Percentiles rank a stretch among this genome's conserved stretches.
Conservation (phyloP, 2,888 invertebrate genomes). For the Aquatica leii region DNA sequence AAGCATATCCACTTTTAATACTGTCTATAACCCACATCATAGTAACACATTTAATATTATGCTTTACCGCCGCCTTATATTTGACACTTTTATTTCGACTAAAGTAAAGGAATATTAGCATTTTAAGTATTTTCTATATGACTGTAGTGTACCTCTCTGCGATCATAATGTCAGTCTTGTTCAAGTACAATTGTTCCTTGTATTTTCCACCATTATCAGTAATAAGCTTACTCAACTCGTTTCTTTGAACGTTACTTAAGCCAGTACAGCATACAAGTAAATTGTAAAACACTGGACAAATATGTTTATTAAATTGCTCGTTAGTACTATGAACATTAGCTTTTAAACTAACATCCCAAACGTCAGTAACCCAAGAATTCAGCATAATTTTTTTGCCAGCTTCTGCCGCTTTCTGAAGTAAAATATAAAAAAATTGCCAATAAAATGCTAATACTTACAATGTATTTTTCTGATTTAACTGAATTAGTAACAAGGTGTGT, state of each 20-base stretch:
- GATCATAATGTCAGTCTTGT: conserved; percentile 66
- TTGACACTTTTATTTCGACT: conserved; percentile 72
- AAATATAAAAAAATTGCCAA: conserved; percentile 10
- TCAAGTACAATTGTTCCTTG: conserved; percentile 59
- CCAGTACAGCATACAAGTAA: conserved; percentile 83
- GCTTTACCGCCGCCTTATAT: conserved; percentile 67
- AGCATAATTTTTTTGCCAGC: conserved; percentile 77
- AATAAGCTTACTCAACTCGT: conserved; percentile 71
- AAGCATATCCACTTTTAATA: conserved; percentile 73
- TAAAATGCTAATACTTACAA: conserved; percentile 62
- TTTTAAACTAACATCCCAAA: conserved; percentile 77
- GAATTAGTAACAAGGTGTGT: conserved; percentile 86
- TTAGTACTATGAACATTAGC: conserved; percentile 71
- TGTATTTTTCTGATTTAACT: conserved; percentile 79
- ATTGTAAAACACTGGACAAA: conserved; percentile 79
- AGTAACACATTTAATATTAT: conserved; percentile 70
- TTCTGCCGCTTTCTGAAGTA: conserved; percentile 72
- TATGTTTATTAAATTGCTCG: conserved; percentile 67
- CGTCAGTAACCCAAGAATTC: conserved; percentile 79
- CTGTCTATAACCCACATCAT: conserved; percentile 84
- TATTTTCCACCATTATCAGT: conserved; percentile 75
- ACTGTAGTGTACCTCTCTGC: conserved; percentile 63
- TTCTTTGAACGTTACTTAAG: conserved; percentile 68
- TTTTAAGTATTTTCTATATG: neutral
- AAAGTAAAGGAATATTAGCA: neutral